Base-by-base conservation (phyloP, 2,113 vertebrate genomes). In the Oreochromis spilurus region DNA sequence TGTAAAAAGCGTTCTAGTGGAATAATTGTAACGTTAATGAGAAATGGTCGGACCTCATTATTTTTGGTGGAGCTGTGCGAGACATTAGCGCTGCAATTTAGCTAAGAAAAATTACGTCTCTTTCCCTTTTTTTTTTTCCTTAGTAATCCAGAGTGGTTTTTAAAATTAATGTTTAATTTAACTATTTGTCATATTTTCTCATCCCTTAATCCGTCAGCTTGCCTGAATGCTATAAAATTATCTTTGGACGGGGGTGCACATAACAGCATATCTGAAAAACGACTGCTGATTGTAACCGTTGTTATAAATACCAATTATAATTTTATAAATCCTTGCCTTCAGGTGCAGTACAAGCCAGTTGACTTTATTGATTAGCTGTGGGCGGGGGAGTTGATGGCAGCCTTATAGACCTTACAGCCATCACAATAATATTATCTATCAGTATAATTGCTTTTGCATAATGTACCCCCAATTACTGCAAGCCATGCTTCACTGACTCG, bases 391-490 rank as follows among this genome's bases (percentile, higher is more conserved):
- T 16, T 83, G 34, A 65, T 81, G 60, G 87, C 29, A 50, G 48
- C 19, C 75, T 84, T 83, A 14, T 40, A 54, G 34, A 80, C 78
- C 79, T 70, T 12, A 67, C 79, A 72, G 40, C 52, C 79, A 60
- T 88, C 60, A 79, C 21, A 84, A 85, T 78, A 85, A 72, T 55
- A 78, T 55, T 57, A 85, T 87, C 82, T 60, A 45, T 86, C 83
- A 79, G 50, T 87, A 55, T 79, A 91, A 90, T 60, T 82, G 72
- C 52, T 8, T 24, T 45, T 72, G 81, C 86, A 75, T 88, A 84
- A 85, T 81, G 77, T 70, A 67, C 31, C 84, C n/a, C 54, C 79
- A 90, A 91, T 92, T 92, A 93, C 84, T 55, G 82, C 82, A 16
- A 81, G 84, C 17, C 48, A 4, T 6, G 88, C 85, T 40, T 60